A percentile compares a stretch with the other conserved stretches of the same genome.
Conservation (phyloP, 2,888 invertebrate species). For the Drosophila acutilabella region DNA sequence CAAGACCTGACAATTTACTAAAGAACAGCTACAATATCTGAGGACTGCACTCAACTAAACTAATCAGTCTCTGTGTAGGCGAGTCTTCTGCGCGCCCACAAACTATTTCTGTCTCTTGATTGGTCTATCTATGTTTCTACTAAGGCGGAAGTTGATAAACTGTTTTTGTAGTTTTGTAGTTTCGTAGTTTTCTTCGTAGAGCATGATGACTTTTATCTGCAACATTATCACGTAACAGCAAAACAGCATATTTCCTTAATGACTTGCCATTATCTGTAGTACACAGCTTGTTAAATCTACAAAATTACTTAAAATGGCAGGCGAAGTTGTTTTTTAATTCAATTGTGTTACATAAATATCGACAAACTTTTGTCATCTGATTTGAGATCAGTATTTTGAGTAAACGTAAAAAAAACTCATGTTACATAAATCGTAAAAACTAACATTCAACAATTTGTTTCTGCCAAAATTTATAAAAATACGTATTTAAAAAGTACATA, state of each 20-base stretch:
- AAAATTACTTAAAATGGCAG: conserved; percentile 10
- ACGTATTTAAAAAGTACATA: background rate
- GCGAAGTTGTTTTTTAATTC: conserved; percentile 11
- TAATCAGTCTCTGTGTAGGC: conserved; percentile 28
- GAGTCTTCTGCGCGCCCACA: conserved; percentile 7
- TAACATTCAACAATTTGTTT: background rate
- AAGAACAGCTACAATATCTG: conserved; percentile 40
- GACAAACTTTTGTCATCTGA: conserved; percentile 20
- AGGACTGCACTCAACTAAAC: conserved; percentile 1
- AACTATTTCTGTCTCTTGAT: conserved; percentile 7
- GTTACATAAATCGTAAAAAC: background rate
- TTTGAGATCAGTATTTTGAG: conserved; percentile 9
- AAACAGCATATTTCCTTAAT: conserved; percentile 43
- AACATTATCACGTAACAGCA: conserved; percentile 46
- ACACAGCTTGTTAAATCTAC: conserved; percentile 27
- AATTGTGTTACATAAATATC: conserved; percentile 13
- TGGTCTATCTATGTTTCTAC: conserved; percentile 1
- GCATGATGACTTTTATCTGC: conserved; percentile 51
- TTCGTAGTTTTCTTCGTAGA: conserved; percentile 22
- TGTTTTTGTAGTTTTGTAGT: conserved; percentile 21
- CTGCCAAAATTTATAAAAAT: background rate
- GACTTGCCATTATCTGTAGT: conserved; percentile 30
- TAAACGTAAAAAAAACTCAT: background rate
- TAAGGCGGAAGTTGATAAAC: conserved; percentile 66
- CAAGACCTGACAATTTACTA: conserved; percentile 40